Percentiles rank a stretch among this genome's conserved stretches.
phyloP scores from a whole-genome alignment of 1,140 invertebrate genomes.

The Magallana ariakensis region DNA sequence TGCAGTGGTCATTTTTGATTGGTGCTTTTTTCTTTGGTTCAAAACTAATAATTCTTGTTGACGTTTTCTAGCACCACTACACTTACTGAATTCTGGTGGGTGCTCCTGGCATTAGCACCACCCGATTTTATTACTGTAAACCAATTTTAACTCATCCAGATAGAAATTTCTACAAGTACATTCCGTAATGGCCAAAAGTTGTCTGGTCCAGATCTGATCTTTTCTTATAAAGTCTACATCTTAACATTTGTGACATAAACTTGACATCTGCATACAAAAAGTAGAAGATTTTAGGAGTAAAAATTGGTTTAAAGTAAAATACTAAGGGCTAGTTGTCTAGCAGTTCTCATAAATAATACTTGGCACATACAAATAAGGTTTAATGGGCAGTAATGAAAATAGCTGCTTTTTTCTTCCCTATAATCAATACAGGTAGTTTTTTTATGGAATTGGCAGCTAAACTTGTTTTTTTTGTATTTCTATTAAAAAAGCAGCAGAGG shows the following conservation, averaged over 20 bases:
- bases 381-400: constrained; percentile 14
- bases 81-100: not conserved
- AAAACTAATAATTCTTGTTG: not conserved
- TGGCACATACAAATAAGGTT: constrained; percentile 33
- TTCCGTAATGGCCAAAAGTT: no score
- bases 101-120: not conserved
- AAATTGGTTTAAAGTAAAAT: not conserved
- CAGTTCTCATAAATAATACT: constrained; percentile 26
- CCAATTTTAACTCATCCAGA: no score
- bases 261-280: no score
- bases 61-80: not conserved
- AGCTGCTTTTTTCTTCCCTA: constrained; percentile 27
- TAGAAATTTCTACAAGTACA: no score
- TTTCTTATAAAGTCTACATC: no score
- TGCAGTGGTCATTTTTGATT: constrained; percentile 2
- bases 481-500: not conserved
- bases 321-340: constrained; percentile 2
- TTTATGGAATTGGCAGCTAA: constrained; percentile 17
- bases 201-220: no score
- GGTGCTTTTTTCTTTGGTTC: constrained; percentile 27
- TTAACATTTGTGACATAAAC: no score
- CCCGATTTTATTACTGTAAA: not conserved
- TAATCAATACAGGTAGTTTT: constrained; percentile 23
- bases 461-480: not conserved
- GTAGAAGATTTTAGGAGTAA: no score